Base-by-base conservation (phyloP, 2,888 invertebrate species). In the Bombylius major region DNA sequence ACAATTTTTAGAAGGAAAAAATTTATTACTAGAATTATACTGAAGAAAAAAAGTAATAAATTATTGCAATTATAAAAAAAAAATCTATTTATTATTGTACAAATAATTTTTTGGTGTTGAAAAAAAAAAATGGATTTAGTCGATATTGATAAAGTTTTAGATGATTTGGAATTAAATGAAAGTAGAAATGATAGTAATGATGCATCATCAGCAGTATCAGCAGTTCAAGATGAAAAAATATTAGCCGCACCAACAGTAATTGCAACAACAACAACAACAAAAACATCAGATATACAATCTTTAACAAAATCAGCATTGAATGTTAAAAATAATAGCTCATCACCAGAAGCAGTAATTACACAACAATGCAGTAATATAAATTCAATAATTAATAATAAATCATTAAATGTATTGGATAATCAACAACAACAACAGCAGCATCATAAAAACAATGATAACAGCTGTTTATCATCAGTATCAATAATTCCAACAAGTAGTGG, bases 71-170 rank as follows among this genome's bases (percentile, higher is more conserved):
- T 23, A 23, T 23, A 23, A 23, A 23, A 23, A 23, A 23, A 23
- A 23, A 23, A 23, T 23, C 3, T 1, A 23, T 3, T 23, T 23
- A 3, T 23, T 23, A 23, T 23, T 23, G 23, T 23, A 23, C 23
- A 23, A 23, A 23, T 23, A 23, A 23, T 23, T 23, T 23, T 23
- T 23, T 23, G 23, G 1, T 23, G 23, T 23, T 23, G 23, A 23
- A 42, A 42, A 39, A 39, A 39, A 33, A 51, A 54, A 53, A 74
- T 74, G 75, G 74, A 74, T 69, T 66, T 74, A 57, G 83, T 89
- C 59, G 89, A 90, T 75, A 78, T 90, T 67, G 89, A 90, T 71
- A 86, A 87, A 76, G 87, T 89, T 61, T 76, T 90, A 57, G 89
- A 90, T 72, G 89, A 89, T 69, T 85, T 90, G 68, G 89, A 90